Evolutionary conservation across 2,888 invertebrate genomes (phyloP).

Genomic region (Monochamus alternatus): DNA sequence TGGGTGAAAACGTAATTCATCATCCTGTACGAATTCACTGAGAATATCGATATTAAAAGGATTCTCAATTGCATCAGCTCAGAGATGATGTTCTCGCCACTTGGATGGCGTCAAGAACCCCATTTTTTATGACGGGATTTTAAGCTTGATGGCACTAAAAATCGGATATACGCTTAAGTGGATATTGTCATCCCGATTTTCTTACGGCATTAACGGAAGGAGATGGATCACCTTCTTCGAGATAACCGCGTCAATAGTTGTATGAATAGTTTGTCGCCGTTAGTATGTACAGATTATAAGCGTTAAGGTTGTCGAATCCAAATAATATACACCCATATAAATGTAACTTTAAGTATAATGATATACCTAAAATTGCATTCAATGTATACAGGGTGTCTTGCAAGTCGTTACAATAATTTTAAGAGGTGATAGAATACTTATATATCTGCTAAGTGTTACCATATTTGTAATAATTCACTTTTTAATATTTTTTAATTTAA

Average conservation of each 20-base stretch:
- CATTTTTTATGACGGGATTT: slow-evolving; percentile 29
- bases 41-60: slow-evolving; percentile 45
- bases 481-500: too few relatives aligned
- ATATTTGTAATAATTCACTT: too few relatives aligned
- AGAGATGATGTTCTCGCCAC: slow-evolving; percentile 28
- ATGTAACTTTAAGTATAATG: too few relatives aligned
- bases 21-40: slow-evolving; percentile 43
- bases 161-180: slow-evolving; percentile 30
- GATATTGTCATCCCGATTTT: slow-evolving; percentile 19
- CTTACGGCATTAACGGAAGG: slow-evolving; percentile 2
- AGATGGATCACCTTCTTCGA: background rate
- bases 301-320: too few relatives aligned
- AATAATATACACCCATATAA: too few relatives aligned
- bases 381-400: too few relatives aligned
- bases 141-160: slow-evolving; percentile 27
- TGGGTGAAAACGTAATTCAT: slow-evolving; percentile 45
- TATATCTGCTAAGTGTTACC: too few relatives aligned
- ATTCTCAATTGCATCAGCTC: slow-evolving; percentile 38
- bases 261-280: background rate
- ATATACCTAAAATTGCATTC: too few relatives aligned
- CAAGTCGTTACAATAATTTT: too few relatives aligned
- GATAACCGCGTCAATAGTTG: background rate
- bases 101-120: slow-evolving; percentile 20
- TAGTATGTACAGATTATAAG: background rate
- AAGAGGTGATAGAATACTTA: too few relatives aligned